Conservation (phyloP, 2,113 vertebrate species). For the Tricholaema leucomelas region DNA sequence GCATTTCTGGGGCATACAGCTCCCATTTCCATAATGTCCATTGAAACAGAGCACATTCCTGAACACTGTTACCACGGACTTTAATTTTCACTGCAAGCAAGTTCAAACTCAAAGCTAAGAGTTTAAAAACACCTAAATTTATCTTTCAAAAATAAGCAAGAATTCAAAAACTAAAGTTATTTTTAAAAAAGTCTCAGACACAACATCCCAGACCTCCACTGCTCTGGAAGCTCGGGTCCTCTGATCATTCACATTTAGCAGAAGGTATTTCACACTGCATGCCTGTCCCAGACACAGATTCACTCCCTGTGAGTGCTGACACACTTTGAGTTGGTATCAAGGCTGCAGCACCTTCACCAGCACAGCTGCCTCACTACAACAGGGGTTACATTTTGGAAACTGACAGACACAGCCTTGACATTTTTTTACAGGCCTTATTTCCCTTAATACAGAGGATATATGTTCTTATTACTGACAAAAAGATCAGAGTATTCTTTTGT, state of each 20-base stretch:
- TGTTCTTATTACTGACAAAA: constrained; percentile 31
- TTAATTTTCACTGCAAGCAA: background rate
- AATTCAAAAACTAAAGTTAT: background rate
- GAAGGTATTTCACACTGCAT: background rate
- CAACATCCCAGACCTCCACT: background rate
- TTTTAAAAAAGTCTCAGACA: background rate
- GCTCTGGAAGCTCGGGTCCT: background rate
- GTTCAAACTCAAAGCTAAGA: background rate
- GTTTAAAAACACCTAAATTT: background rate
- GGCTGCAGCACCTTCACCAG: background rate
- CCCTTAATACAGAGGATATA: background rate
- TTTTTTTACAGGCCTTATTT: background rate
- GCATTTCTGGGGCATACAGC: background rate
- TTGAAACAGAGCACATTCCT: background rate
- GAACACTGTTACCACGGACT: background rate
- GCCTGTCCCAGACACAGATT: background rate
- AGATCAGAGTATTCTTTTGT: background rate
- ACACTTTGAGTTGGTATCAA: fast-evolving
- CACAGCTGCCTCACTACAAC: background rate
- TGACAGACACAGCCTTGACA: background rate
- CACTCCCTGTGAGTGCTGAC: background rate
- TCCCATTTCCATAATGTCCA: background rate
- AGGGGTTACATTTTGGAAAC: background rate
- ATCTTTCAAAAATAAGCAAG: background rate
- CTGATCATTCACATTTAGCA: background rate